These are phyloP conservation scores for Pholis gunnellus DNA, from an alignment of 2,113 vertebrate species.

Conservation along the genomic window DNA sequence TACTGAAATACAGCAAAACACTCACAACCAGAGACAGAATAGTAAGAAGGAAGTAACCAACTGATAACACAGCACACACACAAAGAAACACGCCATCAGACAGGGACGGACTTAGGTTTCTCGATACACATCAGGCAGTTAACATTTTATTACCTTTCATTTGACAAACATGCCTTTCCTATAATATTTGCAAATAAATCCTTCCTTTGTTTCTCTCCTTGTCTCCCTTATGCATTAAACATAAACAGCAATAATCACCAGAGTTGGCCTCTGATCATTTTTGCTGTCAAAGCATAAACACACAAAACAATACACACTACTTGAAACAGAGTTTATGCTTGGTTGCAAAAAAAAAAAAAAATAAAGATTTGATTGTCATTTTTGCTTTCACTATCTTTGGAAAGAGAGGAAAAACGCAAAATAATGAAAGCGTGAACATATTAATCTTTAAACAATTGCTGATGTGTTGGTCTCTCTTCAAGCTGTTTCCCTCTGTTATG, in stretches of 20 bases:
- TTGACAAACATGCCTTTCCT: neutral
- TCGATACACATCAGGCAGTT: neutral
- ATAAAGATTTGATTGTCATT: neutral
- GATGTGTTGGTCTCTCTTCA: slow-evolving; percentile 4
- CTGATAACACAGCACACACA: neutral
- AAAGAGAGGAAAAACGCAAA: neutral
- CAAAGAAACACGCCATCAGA: neutral
- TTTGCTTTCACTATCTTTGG: neutral
- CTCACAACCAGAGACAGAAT: neutral
- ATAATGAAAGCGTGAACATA: slow-evolving; percentile 22
- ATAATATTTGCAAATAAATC: neutral
- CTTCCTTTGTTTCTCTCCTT: neutral
- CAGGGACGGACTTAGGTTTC: neutral
- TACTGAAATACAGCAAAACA: neutral
- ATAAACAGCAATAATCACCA: slow-evolving; percentile 43
- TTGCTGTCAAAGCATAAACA: slow-evolving; percentile 23
- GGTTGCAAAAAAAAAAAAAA: neutral
- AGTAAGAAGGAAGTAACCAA: neutral
- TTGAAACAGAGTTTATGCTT: neutral
- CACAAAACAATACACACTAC: neutral
- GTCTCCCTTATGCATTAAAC: slow-evolving; percentile 22
- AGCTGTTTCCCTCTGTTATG: neutral
- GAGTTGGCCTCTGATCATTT: slow-evolving; percentile 23
- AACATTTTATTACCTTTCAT: neutral
- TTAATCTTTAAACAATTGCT: slow-evolving; percentile 39